Evolutionary conservation across 2,113 vertebrate genomes (phyloP), one percentile per base, ranked within the genome.

Genomic region (Sinocyclocheilus rhinocerous): DNA sequence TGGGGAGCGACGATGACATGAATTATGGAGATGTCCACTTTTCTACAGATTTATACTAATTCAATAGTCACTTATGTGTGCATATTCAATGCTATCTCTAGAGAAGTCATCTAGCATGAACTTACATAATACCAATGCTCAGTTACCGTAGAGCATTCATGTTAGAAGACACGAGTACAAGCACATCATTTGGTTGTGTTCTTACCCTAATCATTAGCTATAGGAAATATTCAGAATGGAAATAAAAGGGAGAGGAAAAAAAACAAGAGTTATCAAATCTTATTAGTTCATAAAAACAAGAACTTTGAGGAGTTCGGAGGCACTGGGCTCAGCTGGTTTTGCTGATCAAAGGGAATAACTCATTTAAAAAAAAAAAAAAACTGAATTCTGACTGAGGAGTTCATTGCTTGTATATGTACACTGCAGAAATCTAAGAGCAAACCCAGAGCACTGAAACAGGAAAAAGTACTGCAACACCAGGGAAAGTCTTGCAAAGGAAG

Each of bases 301-400:
- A 90, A 88, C 82, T 90, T 91, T 91, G 83, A 83, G 83, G 80
- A 24, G 85, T 88, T 81, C 61, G 75, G 84, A 90, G 87, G 90
- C 81, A 33, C 84, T 36, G 85, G 84, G 61, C 88, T 91, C 88
- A 87, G 89, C 84, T 89, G 84, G 59, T 89, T 92, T 87, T 87
- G 84, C 89, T 89, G 87, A 93, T 93, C 91, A 92, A 93, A 93
- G 89, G 87, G 86, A 93, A 90, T 77, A 29, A 42, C 87, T 93
- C 67, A 87, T 91, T 83, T 85, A 63, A 78, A 88, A 88, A 13
- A 55, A 52, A 52, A 52, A 55, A 20, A 82, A 65, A 75, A 52
- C 48, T 45, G 76, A 81, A 82, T 88, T 84, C 55, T 76, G 76
- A 76, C 24, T 26, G 26, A 83, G 70, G 42, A 77, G 36, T 18